These are phyloP conservation scores for Aphelenchoides besseyi DNA, from an alignment of 1,140 invertebrate species.

Conservation along the genomic window DNA sequence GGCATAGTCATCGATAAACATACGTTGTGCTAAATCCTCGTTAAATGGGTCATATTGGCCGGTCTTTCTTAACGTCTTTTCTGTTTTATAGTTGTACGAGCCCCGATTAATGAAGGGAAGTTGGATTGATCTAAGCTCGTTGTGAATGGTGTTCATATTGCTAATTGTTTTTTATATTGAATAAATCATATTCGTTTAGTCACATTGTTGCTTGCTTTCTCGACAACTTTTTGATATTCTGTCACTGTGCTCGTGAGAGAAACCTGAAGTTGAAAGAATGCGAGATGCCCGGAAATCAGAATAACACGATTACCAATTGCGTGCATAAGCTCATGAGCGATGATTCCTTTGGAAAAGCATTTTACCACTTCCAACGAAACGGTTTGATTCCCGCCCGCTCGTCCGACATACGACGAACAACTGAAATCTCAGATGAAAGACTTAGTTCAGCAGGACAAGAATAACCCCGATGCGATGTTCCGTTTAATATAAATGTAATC, in stretches of 20 bases:
- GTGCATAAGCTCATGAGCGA: slow-evolving; percentile 61
- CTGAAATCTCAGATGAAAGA: slow-evolving; percentile 29
- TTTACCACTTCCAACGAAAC: slow-evolving; percentile 62
- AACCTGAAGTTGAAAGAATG: too few species aligned
- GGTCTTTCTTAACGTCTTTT: neutral
- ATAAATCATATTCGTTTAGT: too few species aligned
- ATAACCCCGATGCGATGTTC: slow-evolving; percentile 57
- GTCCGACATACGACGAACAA: slow-evolving; percentile 61
- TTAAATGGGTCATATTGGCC: neutral
- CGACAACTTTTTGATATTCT: too few species aligned
- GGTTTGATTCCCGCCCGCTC: slow-evolving; percentile 62
- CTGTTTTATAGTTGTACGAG: too few species aligned
- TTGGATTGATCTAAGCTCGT: too few species aligned
- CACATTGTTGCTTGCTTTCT: too few species aligned
- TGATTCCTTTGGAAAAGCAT: slow-evolving; percentile 62
- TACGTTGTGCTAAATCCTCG: neutral
- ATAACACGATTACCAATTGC: slow-evolving; percentile 22
- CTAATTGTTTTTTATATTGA: too few species aligned
- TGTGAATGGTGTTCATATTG: too few species aligned
- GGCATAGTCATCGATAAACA: too few species aligned
- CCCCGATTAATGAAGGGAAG: too few species aligned
- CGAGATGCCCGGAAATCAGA: neutral
- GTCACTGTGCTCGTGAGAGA: slow-evolving; percentile 63
- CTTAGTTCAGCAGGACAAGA: neutral
- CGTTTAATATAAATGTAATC: slow-evolving; percentile 63